These are phyloP conservation scores for Patiria pectinifera DNA, from an alignment of 53 echinoderm and acorn worm genomes.

Conservation along the genomic window DNA sequence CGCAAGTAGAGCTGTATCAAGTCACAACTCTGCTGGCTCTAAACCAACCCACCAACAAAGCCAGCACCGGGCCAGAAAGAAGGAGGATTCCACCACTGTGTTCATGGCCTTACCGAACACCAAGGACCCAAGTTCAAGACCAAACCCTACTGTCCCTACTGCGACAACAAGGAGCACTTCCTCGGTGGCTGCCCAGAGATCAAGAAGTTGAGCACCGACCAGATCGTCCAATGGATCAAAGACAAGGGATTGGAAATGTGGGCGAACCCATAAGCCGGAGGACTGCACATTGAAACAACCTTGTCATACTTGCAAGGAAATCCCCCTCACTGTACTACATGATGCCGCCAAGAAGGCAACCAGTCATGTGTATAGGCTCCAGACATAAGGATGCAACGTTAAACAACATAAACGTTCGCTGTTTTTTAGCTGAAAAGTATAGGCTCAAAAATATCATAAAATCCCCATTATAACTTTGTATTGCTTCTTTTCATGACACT, in stretches of 20 bases:
- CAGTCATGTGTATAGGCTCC: neutral
- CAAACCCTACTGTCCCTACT: slow-evolving; percentile 5
- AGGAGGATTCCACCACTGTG: neutral
- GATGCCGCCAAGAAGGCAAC: slow-evolving; percentile 3
- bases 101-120: neutral
- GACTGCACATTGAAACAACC: slow-evolving; percentile 8
- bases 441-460: no score
- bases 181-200: neutral
- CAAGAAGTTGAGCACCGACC: neutral
- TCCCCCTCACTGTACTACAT: slow-evolving; percentile 29
- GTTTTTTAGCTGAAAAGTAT: no score
- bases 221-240: slow-evolving; percentile 11
- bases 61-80: neutral
- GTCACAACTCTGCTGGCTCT: neutral
- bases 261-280: slow-evolving; percentile 23
- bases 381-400: no score
- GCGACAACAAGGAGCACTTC: slow-evolving; percentile 20
- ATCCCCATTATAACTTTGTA: no score
- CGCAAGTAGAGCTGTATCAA: neutral
- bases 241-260: slow-evolving; percentile 7
- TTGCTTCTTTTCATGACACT: no score
- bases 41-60: neutral
- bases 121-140: slow-evolving; percentile 12
- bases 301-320: slow-evolving; percentile 28
- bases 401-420: no score